These are phyloP conservation scores for Drosophila ezoana DNA, from an alignment of 2,888 invertebrate genomes.

Conservation along the genomic window DNA sequence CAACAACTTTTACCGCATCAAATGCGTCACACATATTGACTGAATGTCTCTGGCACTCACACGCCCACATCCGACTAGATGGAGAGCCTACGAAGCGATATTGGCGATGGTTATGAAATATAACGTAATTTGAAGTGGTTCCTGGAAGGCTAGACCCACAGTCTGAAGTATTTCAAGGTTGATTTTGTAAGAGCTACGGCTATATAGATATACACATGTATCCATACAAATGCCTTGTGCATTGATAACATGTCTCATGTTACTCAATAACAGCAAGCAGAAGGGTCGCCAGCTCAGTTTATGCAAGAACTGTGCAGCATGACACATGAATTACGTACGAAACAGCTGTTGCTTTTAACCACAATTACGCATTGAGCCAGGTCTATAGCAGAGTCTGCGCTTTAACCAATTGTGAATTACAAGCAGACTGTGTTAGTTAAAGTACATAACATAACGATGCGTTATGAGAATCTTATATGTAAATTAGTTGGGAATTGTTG, in stretches of 20 bases:
- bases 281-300: not conserved
- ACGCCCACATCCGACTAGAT: not conserved
- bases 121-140: conserved; percentile 8
- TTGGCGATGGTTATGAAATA: conserved; percentile 6
- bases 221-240: not conserved
- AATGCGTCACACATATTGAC: conserved; percentile 39
- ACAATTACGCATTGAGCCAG: not conserved
- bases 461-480: no score
- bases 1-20: conserved; percentile 27
- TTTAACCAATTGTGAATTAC: not conserved
- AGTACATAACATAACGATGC: no score
- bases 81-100: no score
- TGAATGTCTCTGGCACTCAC: conserved; percentile 5
- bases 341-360: conserved; percentile 17
- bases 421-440: no score
- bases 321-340: not conserved
- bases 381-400: not conserved
- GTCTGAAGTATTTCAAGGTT: conserved; percentile 27
- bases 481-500: no score
- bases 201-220: not conserved
- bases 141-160: conserved; percentile 8
- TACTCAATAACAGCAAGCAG: no score
- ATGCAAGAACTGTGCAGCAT: not conserved
- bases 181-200: conserved; percentile 1
- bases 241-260: conserved; percentile 1